phyloP scores from a whole-genome alignment of 2,888 invertebrate genomes.

The Stenichneumon culpator region DNA sequence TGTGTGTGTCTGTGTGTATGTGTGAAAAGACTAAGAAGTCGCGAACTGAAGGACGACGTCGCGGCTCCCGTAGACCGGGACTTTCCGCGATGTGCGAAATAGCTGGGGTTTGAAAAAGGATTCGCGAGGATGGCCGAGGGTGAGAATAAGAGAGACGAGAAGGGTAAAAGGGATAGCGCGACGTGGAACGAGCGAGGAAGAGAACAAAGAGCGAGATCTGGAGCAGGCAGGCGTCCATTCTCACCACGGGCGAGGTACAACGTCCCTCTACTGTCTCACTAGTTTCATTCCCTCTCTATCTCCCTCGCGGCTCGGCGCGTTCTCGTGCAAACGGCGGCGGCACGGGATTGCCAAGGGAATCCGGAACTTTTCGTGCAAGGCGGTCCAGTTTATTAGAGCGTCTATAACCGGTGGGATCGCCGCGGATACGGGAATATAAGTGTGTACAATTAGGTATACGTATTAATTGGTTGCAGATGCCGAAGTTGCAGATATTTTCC shows the following conservation, averaged over 20 bases:
- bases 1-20: constrained; percentile 15
- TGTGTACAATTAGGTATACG: constrained; percentile 3
- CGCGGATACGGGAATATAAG: constrained; percentile 26
- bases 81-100: constrained; percentile 53
- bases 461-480: neutral
- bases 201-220: constrained; percentile 69
- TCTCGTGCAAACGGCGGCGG: constrained; percentile 53
- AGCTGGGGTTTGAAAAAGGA: constrained; percentile 50
- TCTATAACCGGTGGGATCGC: constrained; percentile 26
- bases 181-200: constrained; percentile 63
- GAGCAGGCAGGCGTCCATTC: constrained; percentile 69
- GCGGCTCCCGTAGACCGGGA: constrained; percentile 18
- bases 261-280: constrained; percentile 63
- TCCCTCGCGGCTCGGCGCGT: constrained; percentile 23
- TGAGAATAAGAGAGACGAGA: constrained; percentile 51
- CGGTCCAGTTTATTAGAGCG: constrained; percentile 62
- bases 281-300: constrained; percentile 37
- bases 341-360: constrained; percentile 44
- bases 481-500: too few species aligned
- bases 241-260: constrained; percentile 65
- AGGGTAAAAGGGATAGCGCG: constrained; percentile 39
- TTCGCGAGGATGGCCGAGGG: constrained; percentile 46
- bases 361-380: constrained; percentile 62
- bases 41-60: constrained; percentile 40
- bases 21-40: constrained; percentile 16